Base-by-base conservation (phyloP, 2,113 vertebrate genomes). In the Corythaeola cristata region DNA sequence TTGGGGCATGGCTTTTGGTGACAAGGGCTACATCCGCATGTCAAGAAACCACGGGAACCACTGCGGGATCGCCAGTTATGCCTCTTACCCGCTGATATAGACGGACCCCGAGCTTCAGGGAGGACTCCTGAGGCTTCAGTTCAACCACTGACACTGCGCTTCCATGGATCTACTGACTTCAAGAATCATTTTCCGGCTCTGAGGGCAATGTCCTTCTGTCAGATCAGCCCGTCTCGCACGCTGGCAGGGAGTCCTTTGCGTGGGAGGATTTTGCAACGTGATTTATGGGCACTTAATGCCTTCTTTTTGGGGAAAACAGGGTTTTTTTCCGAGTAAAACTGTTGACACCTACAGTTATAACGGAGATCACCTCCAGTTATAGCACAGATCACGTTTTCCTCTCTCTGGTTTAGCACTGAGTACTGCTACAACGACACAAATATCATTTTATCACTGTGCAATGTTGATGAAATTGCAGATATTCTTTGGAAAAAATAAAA, bases 11-110 rank as follows among this genome's bases (percentile, higher is more conserved):
- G 0, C 2, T 3, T 98, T 98, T 2, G 98, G 98, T 2, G 97
- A 98, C 1, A 2, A 45, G 44, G 98, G 98, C 28, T 98, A 98
- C 52, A 96, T 98, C 92, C 96, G 92, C 22, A 98, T 98, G 96
- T 64, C 88, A 20, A 98, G 98, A 63, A 98, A 98, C 24, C 95
- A 87, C 16, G 66, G 50, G 9, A 98, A 98, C 89, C 98, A 94
- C 11, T 98, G 98, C 4, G 98, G 98, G 15, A 98, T 98, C 49
- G 98, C 98, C 77, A 98, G 26, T 39, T 98, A 86, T 3, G 14
- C 95, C 52, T 98, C 96, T 3, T 98, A 98, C 8, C 98, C 98
- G 2, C 67, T 96, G 6, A 91, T 98, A 2, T 98, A 97, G 67
- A 60, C 1, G 26, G 47, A 17, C 16, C 79, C 53, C n/a, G 67